Percentiles rank a stretch among this genome's conserved stretches.
Conservation (phyloP, 2,888 invertebrate genomes). For the Mactromeris polynyma region DNA sequence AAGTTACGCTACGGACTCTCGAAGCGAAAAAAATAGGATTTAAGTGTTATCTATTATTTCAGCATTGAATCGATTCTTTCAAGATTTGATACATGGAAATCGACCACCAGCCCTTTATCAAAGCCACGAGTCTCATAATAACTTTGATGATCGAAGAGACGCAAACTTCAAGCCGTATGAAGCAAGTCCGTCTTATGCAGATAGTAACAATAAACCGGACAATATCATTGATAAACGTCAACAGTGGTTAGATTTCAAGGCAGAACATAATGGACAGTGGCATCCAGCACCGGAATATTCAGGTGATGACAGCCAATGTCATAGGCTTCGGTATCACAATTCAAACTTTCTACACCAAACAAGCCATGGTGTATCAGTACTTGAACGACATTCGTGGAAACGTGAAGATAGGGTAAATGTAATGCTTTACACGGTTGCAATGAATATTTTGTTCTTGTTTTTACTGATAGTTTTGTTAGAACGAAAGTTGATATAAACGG, state of each 20-base stretch:
- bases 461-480: no score
- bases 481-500: no score
- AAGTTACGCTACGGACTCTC: no score
- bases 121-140: neutral
- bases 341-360: neutral
- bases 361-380: neutral
- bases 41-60: neutral
- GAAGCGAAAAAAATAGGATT: no score
- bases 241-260: neutral
- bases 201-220: neutral
- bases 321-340: neutral
- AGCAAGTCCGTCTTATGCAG: neutral
- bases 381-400: neutral
- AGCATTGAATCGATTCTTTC: neutral
- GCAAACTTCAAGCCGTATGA: neutral
- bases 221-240: neutral
- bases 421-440: no score
- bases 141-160: neutral
- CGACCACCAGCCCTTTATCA: neutral
- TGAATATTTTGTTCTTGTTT: no score
- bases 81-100: neutral
- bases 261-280: neutral
- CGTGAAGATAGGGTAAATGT: neutral
- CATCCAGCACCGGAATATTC: no score
- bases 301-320: neutral